Conservation (phyloP, 1,140 invertebrate species). For the Paraescarpia echinospica region DNA sequence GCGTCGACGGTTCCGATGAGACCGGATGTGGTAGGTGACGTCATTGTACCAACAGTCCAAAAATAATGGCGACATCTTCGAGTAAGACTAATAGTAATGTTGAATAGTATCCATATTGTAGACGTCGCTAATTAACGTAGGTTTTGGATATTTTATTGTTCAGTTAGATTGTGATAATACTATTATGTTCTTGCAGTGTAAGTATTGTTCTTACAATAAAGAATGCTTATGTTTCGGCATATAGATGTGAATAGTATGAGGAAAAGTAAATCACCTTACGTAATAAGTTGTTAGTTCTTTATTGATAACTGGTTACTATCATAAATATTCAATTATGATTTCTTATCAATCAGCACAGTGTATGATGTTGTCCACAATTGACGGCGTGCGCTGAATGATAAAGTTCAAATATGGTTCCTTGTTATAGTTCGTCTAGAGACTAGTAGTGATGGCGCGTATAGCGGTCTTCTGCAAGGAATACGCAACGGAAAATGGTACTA, state of each 20-base stretch:
- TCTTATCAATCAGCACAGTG: neutral
- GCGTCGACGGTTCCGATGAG: slow-evolving; percentile 10
- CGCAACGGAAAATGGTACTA: neutral
- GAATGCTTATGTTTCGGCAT: too few relatives aligned
- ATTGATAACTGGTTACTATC: neutral
- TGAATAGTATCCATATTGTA: neutral
- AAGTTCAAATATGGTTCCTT: neutral
- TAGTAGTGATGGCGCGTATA: neutral
- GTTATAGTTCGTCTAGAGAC: neutral
- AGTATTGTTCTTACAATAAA: too few relatives aligned
- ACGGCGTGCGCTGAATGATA: neutral
- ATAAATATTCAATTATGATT: neutral
- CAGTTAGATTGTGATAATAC: too few relatives aligned
- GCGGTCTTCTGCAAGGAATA: neutral
- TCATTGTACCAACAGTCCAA: neutral
- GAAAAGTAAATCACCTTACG: neutral
- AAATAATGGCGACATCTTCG: neutral
- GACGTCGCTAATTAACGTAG: too few relatives aligned
- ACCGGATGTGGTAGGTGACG: neutral
- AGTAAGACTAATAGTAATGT: neutral
- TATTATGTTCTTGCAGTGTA: too few relatives aligned
- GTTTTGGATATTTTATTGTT: too few relatives aligned
- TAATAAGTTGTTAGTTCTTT: too few relatives aligned
- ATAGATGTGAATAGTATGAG: neutral
- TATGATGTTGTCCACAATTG: neutral